Evolutionary conservation across 2,888 invertebrate genomes (phyloP), one percentile per base, ranked within the genome.

Genomic region (Leptarthrus brevirostris): DNA sequence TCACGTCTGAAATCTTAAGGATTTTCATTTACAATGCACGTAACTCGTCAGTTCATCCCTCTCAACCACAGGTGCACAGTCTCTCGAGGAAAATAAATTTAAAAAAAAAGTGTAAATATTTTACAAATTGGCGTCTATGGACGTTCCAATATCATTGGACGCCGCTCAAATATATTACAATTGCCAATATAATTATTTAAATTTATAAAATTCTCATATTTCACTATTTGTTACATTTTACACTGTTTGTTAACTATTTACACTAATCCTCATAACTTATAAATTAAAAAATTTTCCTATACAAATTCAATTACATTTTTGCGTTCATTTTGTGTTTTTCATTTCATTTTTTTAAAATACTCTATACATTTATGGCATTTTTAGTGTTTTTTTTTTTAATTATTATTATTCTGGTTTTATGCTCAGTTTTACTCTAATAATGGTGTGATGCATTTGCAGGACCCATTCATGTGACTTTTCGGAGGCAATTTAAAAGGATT

Each of bases 281-380:
- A 22, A 66, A 16, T 22, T 66, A 47, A 66, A 66, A 66, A 66
- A 47, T 66, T 66, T 66, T 66, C 66, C 66, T 66, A 47, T 66
- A 66, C 66, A 66, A 66, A 47, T 30, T 61, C 61, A 40, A 40
- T 61, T 61, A 61, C 34, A 61, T 12, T 44, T 44, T 61, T 20
- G 36, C 20, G 61, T 70, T n/a, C n/a, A n/a, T n/a, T n/a, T n/a
- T n/a, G n/a, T n/a, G n/a, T n/a, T 76, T 71, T 64, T 72, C 61
- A 76, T 75, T 77, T 53, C 58, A 30, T 34, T 75, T 76, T 74
- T 79, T 78, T 79, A 80, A 74, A 75, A 81, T 78, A 80, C 76
- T 72, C 71, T 58, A 40, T 52, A 64, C 74, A 73, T 73, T 74
- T 64, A 14, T 72, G 52, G 69, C 66, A 58, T 74, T 72, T 61